Evolutionary conservation across 1,140 invertebrate species (phyloP).

Genomic region (Theocolax elegans): DNA sequence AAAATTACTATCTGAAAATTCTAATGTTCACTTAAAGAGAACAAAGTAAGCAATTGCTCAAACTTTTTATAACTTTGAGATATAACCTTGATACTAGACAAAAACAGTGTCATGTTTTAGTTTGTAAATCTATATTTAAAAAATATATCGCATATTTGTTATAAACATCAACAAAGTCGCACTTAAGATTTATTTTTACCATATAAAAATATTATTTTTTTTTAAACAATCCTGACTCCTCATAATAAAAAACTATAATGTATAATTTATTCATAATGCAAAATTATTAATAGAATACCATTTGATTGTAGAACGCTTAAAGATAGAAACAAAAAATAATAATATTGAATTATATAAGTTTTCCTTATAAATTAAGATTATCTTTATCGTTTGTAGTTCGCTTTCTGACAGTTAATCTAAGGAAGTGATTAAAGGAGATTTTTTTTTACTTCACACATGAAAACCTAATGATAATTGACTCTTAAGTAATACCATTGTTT

Average conservation of each 20-base stretch:
- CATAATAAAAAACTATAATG: background rate
- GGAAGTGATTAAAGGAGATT: constrained; percentile 9
- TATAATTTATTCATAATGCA: background rate
- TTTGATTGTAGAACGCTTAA: background rate
- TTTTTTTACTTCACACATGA: constrained; percentile 1
- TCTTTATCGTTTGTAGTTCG: background rate
- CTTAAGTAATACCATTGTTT: constrained; percentile 9
- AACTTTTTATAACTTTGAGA: too few relatives aligned
- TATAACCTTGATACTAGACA: too few relatives aligned
- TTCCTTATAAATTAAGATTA: background rate
- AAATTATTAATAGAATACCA: constrained; percentile 1
- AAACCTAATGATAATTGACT: constrained; percentile 12
- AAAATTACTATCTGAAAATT: too few relatives aligned
- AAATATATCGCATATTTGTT: too few relatives aligned
- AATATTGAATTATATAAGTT: background rate
- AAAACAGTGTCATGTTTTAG: too few relatives aligned
- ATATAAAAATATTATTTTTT: background rate
- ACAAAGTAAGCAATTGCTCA: too few relatives aligned
- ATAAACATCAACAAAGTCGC: too few relatives aligned
- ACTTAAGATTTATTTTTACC: too few relatives aligned
- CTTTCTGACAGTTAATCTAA: background rate
- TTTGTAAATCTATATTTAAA: too few relatives aligned
- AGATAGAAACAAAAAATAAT: background rate
- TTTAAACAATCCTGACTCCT: background rate
- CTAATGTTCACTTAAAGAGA: too few relatives aligned